Conservation (phyloP, 2,797 vertebrate genomes). For the Hippopotamyrus pictus region DNA sequence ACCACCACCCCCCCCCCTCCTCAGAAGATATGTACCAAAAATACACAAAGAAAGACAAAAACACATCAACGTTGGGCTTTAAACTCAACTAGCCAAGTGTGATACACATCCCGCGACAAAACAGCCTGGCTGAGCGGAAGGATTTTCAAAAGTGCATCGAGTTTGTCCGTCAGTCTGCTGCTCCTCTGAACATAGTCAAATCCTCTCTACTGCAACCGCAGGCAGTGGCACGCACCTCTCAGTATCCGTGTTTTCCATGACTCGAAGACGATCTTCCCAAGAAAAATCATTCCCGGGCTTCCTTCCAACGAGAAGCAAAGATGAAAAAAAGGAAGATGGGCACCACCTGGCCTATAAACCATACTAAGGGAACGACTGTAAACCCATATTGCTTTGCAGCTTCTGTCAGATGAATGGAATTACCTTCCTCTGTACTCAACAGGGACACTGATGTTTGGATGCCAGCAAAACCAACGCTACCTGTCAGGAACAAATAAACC, state of each 20-base stretch:
- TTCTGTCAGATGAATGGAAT: slow-evolving; percentile 20
- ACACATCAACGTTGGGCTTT: neutral
- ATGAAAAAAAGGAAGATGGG: neutral
- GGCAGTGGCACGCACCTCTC: neutral
- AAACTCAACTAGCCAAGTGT: neutral
- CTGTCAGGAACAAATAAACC: slow-evolving; percentile 9
- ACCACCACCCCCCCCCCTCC: neutral
- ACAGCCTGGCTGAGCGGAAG: neutral
- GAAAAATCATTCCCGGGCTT: neutral
- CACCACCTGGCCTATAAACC: slow-evolving; percentile 14
- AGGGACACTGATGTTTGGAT: neutral
- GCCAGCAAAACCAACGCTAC: neutral
- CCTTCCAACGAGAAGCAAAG: neutral
- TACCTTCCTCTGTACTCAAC: slow-evolving; percentile 10
- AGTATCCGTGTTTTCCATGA: neutral
- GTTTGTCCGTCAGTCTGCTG: neutral
- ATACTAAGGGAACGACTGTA: neutral
- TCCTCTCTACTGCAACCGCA: neutral
- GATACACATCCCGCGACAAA: neutral
- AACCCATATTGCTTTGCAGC: slow-evolving; percentile 21
- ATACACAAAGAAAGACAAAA: neutral
- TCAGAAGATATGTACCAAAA: neutral
- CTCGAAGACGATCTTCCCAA: neutral
- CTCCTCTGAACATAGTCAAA: neutral
- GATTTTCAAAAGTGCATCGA: neutral